Base-by-base conservation (phyloP, 35 echinoderm and acorn worm species). In the Lytechinus pictus region DNA sequence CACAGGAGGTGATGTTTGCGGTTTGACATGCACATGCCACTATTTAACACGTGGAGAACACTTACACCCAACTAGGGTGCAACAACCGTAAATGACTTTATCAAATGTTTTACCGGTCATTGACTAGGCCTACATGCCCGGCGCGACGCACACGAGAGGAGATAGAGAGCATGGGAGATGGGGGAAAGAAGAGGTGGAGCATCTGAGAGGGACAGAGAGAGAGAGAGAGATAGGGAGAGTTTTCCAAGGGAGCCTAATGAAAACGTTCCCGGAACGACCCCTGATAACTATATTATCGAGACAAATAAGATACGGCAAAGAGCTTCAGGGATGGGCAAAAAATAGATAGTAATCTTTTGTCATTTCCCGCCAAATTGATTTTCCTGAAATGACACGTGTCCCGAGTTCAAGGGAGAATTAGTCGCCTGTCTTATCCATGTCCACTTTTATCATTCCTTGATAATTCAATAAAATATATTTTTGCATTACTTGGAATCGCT, bases 21-120 rank as follows among this genome's bases (percentile, higher is more conserved):
- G 66, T 79, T 24, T 19, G 66, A 79, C 66, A 58, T 79, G 66
- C 66, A 79, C 66, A 79, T 79, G n/a, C 66, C 66, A 24, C 66
- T 24, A 19, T 79, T 79, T 79, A 79, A 79, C 66, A 79, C 19
- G 66, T 5, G 66, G 21, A 24, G 66, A 79, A 79, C 66, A 79
- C 66, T 79, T 79, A 79, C 66, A 79, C 66, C n/a, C 66, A 79
- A 79, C 66, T 79, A 24, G 19, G 66, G 66, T 79, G 66, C 66
- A 79, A 79, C 66, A 79, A 79, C 66, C 66, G 66, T 79, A 79
- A 79, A 79, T 79, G 66, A 79, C 66, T 79, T 79, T 79, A 79
- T 79, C 66, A 79, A 79, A 79, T 79, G 66, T 79, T 79, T 79
- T 79, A 79, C 66, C 66, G 66, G 66, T 79, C 66, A 24, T 79